Conservation (phyloP, 2,888 invertebrate genomes). For the Omphaloscelis lunosa region DNA sequence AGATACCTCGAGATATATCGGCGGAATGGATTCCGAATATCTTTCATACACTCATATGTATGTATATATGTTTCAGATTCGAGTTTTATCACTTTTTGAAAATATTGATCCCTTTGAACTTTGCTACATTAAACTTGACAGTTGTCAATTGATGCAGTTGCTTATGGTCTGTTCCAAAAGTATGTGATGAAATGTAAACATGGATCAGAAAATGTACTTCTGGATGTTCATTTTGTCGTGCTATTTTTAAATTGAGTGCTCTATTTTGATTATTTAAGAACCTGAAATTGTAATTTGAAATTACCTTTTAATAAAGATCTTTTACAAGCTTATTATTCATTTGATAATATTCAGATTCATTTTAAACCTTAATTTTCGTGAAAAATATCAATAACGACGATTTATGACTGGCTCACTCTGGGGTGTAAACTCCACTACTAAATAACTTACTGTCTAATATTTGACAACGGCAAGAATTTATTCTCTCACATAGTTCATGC, state of each 20-base stretch:
- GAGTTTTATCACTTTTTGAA: not conserved
- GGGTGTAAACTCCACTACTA: no score
- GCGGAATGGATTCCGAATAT: constrained; percentile 1
- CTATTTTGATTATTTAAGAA: not conserved
- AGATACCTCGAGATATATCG: constrained; percentile 5
- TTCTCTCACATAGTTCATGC: no score
- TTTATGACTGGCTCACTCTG: no score
- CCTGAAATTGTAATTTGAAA: not conserved
- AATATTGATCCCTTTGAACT: not conserved
- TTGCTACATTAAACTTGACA: not conserved
- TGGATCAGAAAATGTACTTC: not conserved
- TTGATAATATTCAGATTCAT: no score
- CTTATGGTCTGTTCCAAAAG: not conserved
- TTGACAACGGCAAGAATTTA: no score
- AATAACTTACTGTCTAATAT: no score
- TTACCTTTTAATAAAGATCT: no score
- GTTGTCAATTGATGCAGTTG: not conserved
- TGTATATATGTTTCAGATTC: not conserved
- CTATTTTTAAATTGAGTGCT: not conserved
- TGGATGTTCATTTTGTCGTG: not conserved
- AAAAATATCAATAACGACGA: no score
- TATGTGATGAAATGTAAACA: not conserved
- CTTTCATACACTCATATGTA: not conserved
- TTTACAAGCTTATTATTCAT: no score
- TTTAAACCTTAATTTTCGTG: no score